Evolutionary conservation across 2,113 vertebrate species (phyloP).

Genomic region (Esox niger): DNA sequence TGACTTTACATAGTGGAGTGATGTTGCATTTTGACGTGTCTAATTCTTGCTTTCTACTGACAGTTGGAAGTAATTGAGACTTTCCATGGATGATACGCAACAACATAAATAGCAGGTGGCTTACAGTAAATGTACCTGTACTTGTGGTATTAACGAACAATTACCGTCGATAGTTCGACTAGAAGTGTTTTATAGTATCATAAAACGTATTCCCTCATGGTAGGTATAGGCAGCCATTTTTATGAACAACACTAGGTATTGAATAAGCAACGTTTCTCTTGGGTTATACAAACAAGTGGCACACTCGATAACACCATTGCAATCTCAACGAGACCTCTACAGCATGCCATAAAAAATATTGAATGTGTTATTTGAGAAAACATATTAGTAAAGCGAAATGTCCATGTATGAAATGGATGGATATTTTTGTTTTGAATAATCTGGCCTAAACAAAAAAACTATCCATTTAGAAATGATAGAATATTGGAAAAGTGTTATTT

Average conservation of each 20-base stretch:
- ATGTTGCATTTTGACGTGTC: not conserved
- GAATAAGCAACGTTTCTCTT: too few species aligned
- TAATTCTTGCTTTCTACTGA: not conserved
- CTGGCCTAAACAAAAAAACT: not conserved
- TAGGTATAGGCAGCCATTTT: too few species aligned
- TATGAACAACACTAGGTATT: too few species aligned
- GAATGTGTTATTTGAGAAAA: not conserved
- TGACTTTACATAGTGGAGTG: not conserved
- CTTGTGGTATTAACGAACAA: too few species aligned
- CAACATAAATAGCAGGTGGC: not conserved
- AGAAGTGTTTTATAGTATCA: too few species aligned
- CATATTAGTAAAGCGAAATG: too few species aligned
- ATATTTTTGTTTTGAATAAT: too few species aligned
- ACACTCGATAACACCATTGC: not conserved
- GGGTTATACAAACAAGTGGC: constrained; percentile 2
- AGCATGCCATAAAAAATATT: not conserved
- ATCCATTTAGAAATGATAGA: not conserved
- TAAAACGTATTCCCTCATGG: too few species aligned
- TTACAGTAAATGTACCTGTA: not conserved
- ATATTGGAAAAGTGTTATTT: not conserved
- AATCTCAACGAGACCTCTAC: not conserved
- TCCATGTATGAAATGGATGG: not conserved
- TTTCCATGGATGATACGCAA: too few species aligned
- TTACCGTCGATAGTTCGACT: too few species aligned
- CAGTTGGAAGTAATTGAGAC: too few species aligned